Evolutionary conservation across 2,888 invertebrate species (phyloP).

Genomic region (Drosophila fulvimacula): DNA sequence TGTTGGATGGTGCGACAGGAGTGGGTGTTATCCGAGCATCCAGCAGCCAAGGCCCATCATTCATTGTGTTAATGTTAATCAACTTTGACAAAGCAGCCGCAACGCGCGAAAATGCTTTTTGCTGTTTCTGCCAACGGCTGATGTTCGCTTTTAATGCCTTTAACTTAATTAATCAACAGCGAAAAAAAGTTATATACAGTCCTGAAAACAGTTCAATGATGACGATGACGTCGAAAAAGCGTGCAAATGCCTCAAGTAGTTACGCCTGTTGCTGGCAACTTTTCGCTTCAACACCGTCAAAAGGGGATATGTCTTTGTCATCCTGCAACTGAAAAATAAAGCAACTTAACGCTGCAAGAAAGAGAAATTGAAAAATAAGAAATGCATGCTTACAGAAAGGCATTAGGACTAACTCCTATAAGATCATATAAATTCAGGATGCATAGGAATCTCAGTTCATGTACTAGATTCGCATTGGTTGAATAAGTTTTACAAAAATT

Average conservation of each 20-base stretch:
- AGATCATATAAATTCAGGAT: no score
- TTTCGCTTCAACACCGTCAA: slow-evolving; percentile 20
- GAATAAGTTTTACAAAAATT: no score
- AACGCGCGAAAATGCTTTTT: slow-evolving; percentile 67
- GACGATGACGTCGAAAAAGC: no score
- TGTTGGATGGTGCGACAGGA: background rate
- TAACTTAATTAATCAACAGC: slow-evolving; percentile 69
- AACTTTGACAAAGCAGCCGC: slow-evolving; percentile 74
- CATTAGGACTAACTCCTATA: no score
- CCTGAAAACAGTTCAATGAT: slow-evolving; percentile 3
- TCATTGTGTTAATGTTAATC: slow-evolving; percentile 83
- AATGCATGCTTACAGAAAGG: background rate
- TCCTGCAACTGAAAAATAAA: background rate
- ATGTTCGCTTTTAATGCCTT: slow-evolving; percentile 54
- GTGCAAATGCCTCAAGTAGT: slow-evolving; percentile 49
- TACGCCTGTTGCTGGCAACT: slow-evolving; percentile 71
- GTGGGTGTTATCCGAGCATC: background rate
- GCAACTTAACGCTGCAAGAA: background rate
- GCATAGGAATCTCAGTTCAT: no score
- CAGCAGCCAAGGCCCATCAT: slow-evolving; percentile 61
- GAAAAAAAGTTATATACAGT: slow-evolving; percentile 31
- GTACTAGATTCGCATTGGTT: no score
- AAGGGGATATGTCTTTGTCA: slow-evolving; percentile 28
- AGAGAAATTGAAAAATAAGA: background rate
- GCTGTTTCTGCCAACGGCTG: slow-evolving; percentile 36